Evolutionary conservation across 2,113 vertebrate genomes (phyloP).

Genomic region (Galbula dea): DNA sequence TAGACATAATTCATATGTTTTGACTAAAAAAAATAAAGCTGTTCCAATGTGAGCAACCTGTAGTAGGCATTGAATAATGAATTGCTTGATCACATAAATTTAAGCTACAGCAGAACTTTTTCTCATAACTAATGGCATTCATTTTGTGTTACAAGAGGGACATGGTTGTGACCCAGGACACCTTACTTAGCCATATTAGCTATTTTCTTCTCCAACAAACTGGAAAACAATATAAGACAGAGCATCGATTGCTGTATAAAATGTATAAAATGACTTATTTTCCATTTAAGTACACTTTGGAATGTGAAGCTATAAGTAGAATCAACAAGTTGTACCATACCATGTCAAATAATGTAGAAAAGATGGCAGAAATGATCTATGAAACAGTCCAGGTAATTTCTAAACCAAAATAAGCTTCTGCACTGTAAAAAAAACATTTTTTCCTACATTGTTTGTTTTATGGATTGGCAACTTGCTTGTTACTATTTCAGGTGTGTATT

Average conservation of each 20-base stretch:
- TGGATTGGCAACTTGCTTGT: background rate
- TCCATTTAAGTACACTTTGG: conserved; percentile 5
- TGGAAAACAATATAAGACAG: background rate
- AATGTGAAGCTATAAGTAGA: conserved; percentile 20
- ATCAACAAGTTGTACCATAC: conserved; percentile 19
- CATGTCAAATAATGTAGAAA: conserved; percentile 6
- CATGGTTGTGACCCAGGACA: background rate
- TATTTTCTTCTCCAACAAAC: background rate
- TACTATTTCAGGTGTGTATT: conserved; percentile 64
- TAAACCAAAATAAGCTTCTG: conserved; percentile 38
- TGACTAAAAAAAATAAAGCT: background rate
- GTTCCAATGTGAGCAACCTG: background rate
- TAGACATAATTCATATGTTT: background rate
- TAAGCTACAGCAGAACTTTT: background rate
- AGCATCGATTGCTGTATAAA: background rate
- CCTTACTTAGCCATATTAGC: background rate
- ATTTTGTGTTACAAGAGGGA: background rate
- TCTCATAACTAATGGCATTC: background rate
- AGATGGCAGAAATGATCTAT: conserved; percentile 38
- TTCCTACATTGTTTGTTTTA: conserved; percentile 38
- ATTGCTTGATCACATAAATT: background rate
- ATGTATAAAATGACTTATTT: background rate
- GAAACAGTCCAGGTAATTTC: conserved; percentile 30
- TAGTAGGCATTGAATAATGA: background rate
- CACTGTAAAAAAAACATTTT: background rate